Conservation (phyloP, 2,797 vertebrate genomes). For the Pseudochirops corinnae region DNA sequence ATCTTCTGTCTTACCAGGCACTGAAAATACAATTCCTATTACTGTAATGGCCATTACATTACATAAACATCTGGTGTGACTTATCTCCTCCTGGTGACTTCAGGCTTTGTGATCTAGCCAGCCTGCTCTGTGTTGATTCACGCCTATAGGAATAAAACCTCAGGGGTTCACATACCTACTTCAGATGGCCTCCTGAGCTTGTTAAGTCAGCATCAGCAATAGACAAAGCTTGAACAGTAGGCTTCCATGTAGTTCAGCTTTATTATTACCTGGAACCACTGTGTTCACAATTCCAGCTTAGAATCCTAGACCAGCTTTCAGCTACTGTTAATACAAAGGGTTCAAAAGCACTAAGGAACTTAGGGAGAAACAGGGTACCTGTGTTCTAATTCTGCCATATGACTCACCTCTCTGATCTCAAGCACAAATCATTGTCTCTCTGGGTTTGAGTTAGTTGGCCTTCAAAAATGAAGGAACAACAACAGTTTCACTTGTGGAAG, state of each 20-base stretch:
- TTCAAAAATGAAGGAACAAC: not conserved
- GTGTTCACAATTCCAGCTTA: not conserved
- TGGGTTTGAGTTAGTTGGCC: not conserved
- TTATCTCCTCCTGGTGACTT: not conserved
- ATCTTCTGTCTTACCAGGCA: constrained; percentile 41
- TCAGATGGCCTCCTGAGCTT: not conserved
- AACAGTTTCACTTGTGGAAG: not conserved
- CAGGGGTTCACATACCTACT: not conserved
- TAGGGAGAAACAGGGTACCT: not conserved
- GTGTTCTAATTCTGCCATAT: not conserved
- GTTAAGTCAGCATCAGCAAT: not conserved
- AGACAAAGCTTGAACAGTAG: not conserved
- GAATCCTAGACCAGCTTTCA: not conserved
- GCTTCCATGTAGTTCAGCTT: not conserved
- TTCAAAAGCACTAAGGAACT: not conserved
- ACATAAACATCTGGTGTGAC: not conserved
- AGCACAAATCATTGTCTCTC: not conserved
- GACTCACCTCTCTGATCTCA: not conserved
- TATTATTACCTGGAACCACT: not conserved
- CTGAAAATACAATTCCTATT: constrained; percentile 27
- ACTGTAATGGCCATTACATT: not conserved
- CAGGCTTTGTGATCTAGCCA: fast-evolving
- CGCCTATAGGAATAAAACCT: fast-evolving
- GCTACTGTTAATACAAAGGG: not conserved
- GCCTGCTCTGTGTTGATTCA: not conserved